These are phyloP conservation scores for Philotrypesis tridentata DNA, from an alignment of 1,140 invertebrate genomes.

Conservation along the genomic window DNA sequence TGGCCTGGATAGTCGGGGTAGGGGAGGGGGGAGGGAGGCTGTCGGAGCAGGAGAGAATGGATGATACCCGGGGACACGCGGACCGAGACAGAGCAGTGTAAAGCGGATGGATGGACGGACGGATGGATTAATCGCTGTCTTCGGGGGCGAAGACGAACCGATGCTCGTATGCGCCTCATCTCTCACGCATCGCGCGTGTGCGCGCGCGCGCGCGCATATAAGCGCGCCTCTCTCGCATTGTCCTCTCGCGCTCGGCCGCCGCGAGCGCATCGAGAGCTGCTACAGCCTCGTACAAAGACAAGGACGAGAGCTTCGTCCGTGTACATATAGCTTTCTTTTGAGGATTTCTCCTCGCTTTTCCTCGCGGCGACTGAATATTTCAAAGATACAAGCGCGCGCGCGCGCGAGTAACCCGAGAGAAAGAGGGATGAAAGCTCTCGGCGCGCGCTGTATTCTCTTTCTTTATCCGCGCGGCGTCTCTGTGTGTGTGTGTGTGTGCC, in stretches of 20 bases:
- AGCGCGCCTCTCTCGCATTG: not conserved
- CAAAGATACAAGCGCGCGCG: not conserved
- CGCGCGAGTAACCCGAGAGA: too few species aligned
- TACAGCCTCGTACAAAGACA: not conserved
- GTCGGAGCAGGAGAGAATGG: not conserved
- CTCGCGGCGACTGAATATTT: not conserved
- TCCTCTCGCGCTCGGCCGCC: not conserved
- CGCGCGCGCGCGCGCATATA: too few species aligned
- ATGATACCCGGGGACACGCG: not conserved
- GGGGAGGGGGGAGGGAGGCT: too few species aligned
- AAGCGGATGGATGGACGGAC: not conserved
- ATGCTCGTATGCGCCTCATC: not conserved
- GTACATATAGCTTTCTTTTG: not conserved
- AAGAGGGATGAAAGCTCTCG: not conserved
- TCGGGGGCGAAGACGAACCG: not conserved
- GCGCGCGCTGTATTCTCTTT: too few species aligned
- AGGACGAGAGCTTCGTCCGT: too few species aligned
- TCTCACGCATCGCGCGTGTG: not conserved
- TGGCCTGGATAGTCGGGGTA: too few species aligned
- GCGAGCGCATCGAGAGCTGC: not conserved
- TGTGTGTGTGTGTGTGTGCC: too few species aligned
- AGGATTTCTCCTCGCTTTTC: conserved; percentile 5
- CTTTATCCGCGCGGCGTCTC: too few species aligned
- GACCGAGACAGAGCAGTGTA: not conserved
- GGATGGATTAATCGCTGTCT: conserved; percentile 34